These are phyloP conservation scores for Lasioglossum oenotherae DNA, from an alignment of 2,888 invertebrate species.

Conservation along the genomic window DNA sequence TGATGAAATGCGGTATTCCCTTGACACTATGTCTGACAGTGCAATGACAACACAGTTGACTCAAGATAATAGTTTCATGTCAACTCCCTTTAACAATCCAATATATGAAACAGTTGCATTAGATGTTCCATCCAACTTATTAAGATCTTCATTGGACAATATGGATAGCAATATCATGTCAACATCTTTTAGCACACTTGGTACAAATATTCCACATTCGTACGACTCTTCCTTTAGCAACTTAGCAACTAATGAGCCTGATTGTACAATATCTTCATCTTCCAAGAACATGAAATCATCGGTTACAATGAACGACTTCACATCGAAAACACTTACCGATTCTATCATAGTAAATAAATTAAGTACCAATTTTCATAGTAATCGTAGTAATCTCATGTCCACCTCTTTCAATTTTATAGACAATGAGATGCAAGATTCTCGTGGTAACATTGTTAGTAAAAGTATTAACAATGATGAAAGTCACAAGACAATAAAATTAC, in stretches of 20 bases:
- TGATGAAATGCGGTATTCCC: slow-evolving; percentile 55
- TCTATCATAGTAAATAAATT: slow-evolving; percentile 39
- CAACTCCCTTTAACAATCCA: slow-evolving; percentile 72
- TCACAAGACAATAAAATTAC: slow-evolving; percentile 33
- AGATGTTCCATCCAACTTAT: slow-evolving; percentile 66
- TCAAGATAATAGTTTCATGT: slow-evolving; percentile 68
- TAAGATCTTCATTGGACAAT: slow-evolving; percentile 66
- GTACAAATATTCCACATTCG: slow-evolving; percentile 43
- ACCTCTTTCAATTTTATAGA: slow-evolving; percentile 72
- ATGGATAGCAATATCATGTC: slow-evolving; percentile 77
- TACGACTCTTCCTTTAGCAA: slow-evolving; percentile 39
- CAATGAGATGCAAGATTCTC: slow-evolving; percentile 59
- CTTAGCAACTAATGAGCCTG: slow-evolving; percentile 36
- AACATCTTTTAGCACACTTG: slow-evolving; percentile 76
- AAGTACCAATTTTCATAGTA: slow-evolving; percentile 57
- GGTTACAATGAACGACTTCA: slow-evolving; percentile 36
- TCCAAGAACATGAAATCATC: slow-evolving; percentile 45
- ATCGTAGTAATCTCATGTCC: slow-evolving; percentile 70
- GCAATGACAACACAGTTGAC: slow-evolving; percentile 39
- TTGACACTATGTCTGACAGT: slow-evolving; percentile 37
- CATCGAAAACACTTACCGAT: slow-evolving; percentile 39
- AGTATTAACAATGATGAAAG: slow-evolving; percentile 39
- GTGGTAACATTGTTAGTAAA: slow-evolving; percentile 49
- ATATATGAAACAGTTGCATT: slow-evolving; percentile 69
- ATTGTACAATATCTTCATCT: slow-evolving; percentile 30